phyloP scores from a whole-genome alignment of 2,888 invertebrate species.

The Orthosia gothica region DNA sequence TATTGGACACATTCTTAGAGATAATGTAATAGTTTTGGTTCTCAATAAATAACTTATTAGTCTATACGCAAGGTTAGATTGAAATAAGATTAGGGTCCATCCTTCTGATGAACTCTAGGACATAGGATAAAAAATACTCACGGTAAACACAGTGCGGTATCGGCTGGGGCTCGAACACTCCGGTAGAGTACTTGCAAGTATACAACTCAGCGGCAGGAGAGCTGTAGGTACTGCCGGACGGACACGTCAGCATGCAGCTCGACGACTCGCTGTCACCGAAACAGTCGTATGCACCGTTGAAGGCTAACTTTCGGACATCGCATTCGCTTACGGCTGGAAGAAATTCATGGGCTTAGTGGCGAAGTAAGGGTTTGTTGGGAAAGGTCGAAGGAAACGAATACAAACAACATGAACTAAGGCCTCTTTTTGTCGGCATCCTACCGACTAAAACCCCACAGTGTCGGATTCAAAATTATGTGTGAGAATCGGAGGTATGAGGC shows the following conservation, averaged over 20 bases:
- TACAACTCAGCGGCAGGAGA: constrained; percentile 92
- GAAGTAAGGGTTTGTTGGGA: background rate
- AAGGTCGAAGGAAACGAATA: background rate
- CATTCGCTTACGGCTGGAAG: constrained; percentile 91
- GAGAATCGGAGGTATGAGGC: too few species aligned
- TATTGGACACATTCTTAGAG: too few species aligned
- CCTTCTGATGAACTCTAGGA: too few species aligned
- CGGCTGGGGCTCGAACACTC: constrained; percentile 93
- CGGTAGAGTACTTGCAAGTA: constrained; percentile 93
- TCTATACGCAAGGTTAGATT: too few species aligned
- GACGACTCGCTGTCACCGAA: constrained; percentile 92
- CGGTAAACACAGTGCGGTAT: constrained; percentile 94
- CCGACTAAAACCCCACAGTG: too few species aligned
- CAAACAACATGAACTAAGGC: background rate
- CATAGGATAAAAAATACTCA: constrained; percentile 71
- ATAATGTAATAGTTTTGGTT: too few species aligned
- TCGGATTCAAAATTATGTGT: too few species aligned
- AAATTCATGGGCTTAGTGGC: background rate
- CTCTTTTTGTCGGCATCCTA: too few species aligned
- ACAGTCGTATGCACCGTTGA: constrained; percentile 95
- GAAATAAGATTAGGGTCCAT: too few species aligned
- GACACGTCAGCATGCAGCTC: constrained; percentile 93
- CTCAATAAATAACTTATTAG: too few species aligned
- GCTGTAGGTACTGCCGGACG: constrained; percentile 92
- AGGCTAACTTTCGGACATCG: constrained; percentile 92